A percentile compares a stretch with the other conserved stretches of the same genome.
phyloP scores from a whole-genome alignment of 2,113 vertebrate genomes.

The Guaruba guarouba region DNA sequence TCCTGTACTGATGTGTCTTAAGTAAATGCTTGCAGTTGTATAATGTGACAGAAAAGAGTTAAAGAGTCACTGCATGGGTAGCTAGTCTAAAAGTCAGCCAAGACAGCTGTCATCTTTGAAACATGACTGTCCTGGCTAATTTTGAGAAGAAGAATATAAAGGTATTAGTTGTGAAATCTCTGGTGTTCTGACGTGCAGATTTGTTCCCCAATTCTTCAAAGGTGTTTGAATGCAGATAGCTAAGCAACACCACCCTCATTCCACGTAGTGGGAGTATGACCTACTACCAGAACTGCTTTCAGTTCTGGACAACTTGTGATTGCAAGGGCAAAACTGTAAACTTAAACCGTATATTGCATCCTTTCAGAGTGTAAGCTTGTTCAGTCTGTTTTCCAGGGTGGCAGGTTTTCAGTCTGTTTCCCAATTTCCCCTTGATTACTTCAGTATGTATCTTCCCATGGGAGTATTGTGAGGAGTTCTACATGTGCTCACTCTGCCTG shows the following conservation, averaged over 20 bases:
- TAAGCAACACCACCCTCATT: neutral
- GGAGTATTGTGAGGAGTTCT: neutral
- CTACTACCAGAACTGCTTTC: neutral
- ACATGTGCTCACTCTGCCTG: neutral
- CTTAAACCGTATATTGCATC: neutral
- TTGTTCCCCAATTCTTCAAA: neutral
- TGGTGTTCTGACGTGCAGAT: neutral
- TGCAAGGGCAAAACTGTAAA: neutral
- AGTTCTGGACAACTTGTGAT: neutral
- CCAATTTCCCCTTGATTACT: neutral
- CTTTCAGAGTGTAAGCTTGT: neutral
- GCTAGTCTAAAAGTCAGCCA: neutral
- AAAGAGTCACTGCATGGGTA: neutral
- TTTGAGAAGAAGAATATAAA: neutral
- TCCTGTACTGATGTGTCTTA: neutral
- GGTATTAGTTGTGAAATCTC: neutral
- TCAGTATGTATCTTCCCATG: neutral
- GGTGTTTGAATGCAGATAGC: neutral
- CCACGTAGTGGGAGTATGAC: neutral
- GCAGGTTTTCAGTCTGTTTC: neutral
- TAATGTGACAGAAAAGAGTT: neutral
- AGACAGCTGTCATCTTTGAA: neutral
- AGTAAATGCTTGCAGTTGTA: neutral
- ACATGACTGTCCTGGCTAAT: neutral
- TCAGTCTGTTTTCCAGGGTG: neutral